phyloP scores from a whole-genome alignment of 2,888 invertebrate species.

The Pyrrhia umbra region DNA sequence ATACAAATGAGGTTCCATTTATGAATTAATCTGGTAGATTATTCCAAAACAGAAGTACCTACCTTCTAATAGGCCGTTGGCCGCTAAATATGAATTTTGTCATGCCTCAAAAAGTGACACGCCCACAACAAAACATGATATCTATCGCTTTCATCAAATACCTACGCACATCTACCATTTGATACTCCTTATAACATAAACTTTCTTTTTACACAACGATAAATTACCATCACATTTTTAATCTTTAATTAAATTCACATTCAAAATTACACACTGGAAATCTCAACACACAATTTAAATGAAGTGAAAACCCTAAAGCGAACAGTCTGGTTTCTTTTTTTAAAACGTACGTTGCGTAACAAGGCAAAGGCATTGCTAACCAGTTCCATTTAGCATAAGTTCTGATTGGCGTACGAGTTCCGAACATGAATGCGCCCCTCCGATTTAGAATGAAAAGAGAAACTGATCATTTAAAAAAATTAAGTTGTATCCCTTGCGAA shows the following conservation, averaged over 20 bases:
- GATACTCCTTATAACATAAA: conserved; percentile 24
- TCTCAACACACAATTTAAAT: conserved; percentile 46
- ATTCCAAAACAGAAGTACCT: too few species aligned
- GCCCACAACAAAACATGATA: conserved; percentile 7
- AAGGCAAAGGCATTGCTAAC: conserved; percentile 54
- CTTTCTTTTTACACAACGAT: conserved; percentile 41
- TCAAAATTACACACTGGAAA: conserved; percentile 46
- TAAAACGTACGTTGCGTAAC: conserved; percentile 56
- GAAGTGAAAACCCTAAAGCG: conserved; percentile 61
- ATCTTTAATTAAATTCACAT: conserved; percentile 43
- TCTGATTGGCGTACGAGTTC: conserved; percentile 59
- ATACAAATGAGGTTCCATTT: too few species aligned
- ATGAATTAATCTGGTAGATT: too few species aligned
- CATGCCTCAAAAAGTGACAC: conserved; percentile 2
- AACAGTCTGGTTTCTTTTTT: conserved; percentile 62
- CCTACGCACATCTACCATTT: conserved; percentile 14
- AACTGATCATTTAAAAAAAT: conserved; percentile 35
- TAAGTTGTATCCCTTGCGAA: conserved; percentile 18
- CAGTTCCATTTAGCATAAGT: conserved; percentile 62
- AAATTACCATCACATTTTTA: conserved; percentile 27
- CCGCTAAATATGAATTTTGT: conserved; percentile 5
- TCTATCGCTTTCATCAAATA: conserved; percentile 40
- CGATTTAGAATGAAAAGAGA: conserved; percentile 59
- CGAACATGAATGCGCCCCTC: conserved; percentile 51
- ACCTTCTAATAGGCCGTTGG: too few species aligned